These are phyloP conservation scores for Conomelus anceps DNA, from an alignment of 2,888 invertebrate genomes.

Conservation along the genomic window DNA sequence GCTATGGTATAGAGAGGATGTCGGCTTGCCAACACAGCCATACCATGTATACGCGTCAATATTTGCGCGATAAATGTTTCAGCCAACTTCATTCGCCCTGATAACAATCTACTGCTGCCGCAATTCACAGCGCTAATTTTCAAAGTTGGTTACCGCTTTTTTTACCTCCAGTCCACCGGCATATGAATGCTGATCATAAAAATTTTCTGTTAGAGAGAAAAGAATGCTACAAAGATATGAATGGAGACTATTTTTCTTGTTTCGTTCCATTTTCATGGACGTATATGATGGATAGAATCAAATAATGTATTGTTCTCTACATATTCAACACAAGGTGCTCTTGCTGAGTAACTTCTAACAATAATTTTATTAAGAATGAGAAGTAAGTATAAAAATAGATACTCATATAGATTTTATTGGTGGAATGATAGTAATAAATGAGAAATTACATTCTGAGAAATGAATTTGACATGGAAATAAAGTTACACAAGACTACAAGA, in stretches of 20 bases:
- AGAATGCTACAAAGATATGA: background rate
- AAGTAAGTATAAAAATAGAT: no score
- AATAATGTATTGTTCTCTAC: no score
- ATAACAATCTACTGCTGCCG: background rate
- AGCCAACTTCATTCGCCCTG: background rate
- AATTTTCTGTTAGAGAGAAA: background rate
- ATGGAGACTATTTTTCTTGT: background rate
- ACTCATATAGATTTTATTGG: no score
- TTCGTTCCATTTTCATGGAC: background rate
- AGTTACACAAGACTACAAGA: no score
- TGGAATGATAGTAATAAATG: no score
- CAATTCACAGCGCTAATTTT: background rate
- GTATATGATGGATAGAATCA: no score
- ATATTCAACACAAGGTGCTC: no score
- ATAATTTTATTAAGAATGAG: no score
- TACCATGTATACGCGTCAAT: background rate
- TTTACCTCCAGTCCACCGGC: background rate
- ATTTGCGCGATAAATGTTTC: background rate
- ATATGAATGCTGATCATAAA: background rate
- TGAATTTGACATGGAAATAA: no score
- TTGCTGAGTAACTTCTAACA: no score
- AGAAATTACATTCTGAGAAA: no score
- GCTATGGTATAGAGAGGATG: background rate
- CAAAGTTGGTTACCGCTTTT: background rate
- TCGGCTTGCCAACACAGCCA: background rate